Conservation (phyloP, 2,113 vertebrate species). For the Bungarus multicinctus region DNA sequence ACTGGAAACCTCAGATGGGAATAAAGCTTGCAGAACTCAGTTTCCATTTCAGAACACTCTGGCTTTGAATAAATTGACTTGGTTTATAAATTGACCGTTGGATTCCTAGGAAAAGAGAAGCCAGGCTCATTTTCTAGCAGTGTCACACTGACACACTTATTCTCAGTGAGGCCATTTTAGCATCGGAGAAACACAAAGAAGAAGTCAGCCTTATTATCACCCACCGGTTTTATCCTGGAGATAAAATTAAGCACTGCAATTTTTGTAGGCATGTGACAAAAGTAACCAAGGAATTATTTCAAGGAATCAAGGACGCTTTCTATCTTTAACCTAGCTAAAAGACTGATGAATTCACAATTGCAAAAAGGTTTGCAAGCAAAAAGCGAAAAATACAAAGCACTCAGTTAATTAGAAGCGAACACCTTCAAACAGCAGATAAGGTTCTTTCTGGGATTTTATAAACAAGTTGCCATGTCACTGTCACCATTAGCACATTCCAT, state of each 20-base stretch:
- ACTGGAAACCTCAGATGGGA: background rate
- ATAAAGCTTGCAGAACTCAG: background rate
- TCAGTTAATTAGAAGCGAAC: background rate
- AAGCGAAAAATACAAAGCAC: background rate
- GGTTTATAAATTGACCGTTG: background rate
- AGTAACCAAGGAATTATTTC: background rate
- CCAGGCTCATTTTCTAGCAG: constrained; percentile 7
- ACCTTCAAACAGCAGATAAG: background rate
- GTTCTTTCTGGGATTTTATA: background rate
- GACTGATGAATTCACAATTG: background rate
- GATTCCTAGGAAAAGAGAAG: background rate
- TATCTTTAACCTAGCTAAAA: background rate
- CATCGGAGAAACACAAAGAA: background rate
- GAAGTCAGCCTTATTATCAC: background rate
- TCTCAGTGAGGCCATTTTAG: background rate
- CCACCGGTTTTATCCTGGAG: background rate
- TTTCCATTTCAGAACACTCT: background rate
- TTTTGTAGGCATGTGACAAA: constrained; percentile 8
- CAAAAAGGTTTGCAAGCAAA: background rate
- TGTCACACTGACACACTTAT: background rate
- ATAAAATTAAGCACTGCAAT: constrained; percentile 6
- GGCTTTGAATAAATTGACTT: background rate
- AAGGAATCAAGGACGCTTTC: background rate
- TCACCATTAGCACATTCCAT: background rate
- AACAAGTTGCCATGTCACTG: background rate